Base-by-base conservation (phyloP, 2,888 invertebrate genomes). In the Synergus itoensis region DNA sequence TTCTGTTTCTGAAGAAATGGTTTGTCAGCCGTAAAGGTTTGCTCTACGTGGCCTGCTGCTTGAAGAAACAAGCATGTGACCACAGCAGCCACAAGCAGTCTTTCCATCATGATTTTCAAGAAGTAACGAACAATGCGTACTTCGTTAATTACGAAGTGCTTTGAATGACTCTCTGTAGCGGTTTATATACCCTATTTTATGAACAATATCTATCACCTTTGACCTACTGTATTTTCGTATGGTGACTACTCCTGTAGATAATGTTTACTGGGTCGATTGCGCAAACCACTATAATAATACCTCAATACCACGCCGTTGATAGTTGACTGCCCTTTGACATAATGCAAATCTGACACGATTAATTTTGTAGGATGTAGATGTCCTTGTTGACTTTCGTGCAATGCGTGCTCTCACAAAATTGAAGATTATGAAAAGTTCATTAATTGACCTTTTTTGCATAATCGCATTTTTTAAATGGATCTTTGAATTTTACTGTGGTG, bases 1-100 rank as follows among this genome's bases (percentile, higher is more conserved):
- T 92, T 92, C 86, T 94, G 94, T 67, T 90, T 92, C 80, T 91
- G 86, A 67, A 94, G 88, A 78, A 91, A 91, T 11, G 86, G 91
- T 86, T 92, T 90, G 80, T 90, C 89, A 43, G 88, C 88, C n/a
- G 80, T 82, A 0, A 81, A 76, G 1, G 62, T 73, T 41, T 5
- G 21, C 12, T 65, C 60, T 45, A 21, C 48, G 69, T 87, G 84
- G 0, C 84, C 81, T 67, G 76, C 21, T 48, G 12, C 63, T 57
- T 81, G 45, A 36, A 79, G 77, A 76, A 64, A 79, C 11, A 79
- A 53, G 43, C 76, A 79, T 40, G 67, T 83, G 83, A 83, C 85
- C 84, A 83, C 81, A 77, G 78, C 77, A 63, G 81, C 85, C 75
- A 86, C 28, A 43, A 87, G 77, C 64, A 69, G 14, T 21, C 16